phyloP scores from a whole-genome alignment of 1,140 invertebrate species.

The Pogonus chalceus region DNA sequence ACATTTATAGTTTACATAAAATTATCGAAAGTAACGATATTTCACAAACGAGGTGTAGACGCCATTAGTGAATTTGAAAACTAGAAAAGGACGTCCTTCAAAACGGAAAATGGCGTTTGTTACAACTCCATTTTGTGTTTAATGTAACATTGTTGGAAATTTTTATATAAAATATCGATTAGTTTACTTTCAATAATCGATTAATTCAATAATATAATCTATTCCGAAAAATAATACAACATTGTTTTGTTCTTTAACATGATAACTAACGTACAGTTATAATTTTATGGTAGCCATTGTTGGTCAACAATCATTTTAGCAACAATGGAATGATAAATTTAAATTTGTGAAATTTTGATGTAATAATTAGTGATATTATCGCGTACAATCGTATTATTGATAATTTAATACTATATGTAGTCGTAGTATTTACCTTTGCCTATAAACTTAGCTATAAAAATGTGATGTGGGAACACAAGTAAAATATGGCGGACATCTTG shows the following conservation, averaged over 20 bases:
- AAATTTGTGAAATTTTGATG: too few species aligned
- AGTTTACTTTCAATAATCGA: not conserved
- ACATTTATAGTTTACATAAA: too few species aligned
- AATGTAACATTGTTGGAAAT: not conserved
- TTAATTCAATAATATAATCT: too few species aligned
- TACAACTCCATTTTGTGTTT: not conserved
- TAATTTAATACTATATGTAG: too few species aligned
- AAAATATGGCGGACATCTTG: not conserved
- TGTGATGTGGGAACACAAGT: not conserved
- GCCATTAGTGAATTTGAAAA: conserved; percentile 1
- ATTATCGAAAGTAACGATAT: too few species aligned
- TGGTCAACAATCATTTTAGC: conserved; percentile 2
- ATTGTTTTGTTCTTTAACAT: too few species aligned
- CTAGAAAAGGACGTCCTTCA: not conserved
- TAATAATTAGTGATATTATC: too few species aligned
- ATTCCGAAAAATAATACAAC: too few species aligned
- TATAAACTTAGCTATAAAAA: too few species aligned
- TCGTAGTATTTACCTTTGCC: too few species aligned
- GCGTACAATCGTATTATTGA: too few species aligned
- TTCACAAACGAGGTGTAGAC: not conserved
- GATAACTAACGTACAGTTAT: too few species aligned
- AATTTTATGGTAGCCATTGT: not conserved
- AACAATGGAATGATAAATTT: not conserved
- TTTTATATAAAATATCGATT: not conserved
- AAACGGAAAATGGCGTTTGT: not conserved